Base-by-base conservation (phyloP, 2,797 vertebrate genomes). In the Hephaestus fuliginosus region DNA sequence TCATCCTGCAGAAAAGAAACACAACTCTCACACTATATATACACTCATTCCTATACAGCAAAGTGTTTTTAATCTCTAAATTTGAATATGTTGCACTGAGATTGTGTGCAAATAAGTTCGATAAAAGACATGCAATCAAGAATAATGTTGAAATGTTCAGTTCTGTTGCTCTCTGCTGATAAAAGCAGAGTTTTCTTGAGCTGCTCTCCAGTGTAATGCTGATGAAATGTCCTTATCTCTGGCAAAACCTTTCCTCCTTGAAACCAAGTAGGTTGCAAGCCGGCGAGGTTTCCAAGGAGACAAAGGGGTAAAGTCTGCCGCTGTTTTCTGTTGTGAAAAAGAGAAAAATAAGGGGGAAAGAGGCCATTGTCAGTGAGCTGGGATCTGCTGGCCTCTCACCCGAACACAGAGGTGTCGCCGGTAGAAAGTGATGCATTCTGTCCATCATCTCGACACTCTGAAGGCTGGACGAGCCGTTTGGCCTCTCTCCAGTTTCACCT, bases 201-300 rank as follows among this genome's bases (percentile, higher is more conserved):
- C 65, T 22, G 63, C 11, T 70, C 58, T 77, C 33, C 25, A 7
- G 65, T 52, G 75, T 39, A 74, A 68, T 11, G 39, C 81, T 83
- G 76, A 80, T 80, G 80, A 82, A 87, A 74, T 5, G 30, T 63
- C 57, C 76, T 84, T 70, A 78, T 82, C 84, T 68, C 70, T 17
- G 49, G 22, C 43, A 64, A 63, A 33, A 73, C 36, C 25, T 2
- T 36, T 64, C 65, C 74, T 68, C 72, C 68, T 69, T 70, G 12
- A 76, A 82, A 64, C 74, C 64, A 62, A 79, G 60, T 15, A n/a
- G 65, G 55, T 60, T 82, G 57, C 41, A 55, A 76, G 68, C 70
- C 41, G 18, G 17, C 1, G 39, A 80, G 72, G 85, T 87, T 90
- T 79, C 85, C 83, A 63, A 53, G 85, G 76, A 88, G 81, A 86